phyloP scores from a whole-genome alignment of 2,113 vertebrate species.

The Muscicapa adusta region DNA sequence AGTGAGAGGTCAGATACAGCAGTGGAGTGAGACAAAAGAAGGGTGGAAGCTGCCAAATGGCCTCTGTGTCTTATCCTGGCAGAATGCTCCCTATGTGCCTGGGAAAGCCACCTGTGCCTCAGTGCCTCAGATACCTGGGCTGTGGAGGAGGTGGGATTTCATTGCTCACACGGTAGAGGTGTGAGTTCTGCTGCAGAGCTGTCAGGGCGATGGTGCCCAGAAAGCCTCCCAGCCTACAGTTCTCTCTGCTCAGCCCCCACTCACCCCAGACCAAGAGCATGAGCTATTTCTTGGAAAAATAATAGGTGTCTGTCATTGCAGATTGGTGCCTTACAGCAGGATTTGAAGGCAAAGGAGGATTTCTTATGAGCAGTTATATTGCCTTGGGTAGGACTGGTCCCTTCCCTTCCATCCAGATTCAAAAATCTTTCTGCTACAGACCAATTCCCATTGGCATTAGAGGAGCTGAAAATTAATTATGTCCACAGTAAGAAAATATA shows the following conservation, averaged over 20 bases:
- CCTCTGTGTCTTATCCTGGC: neutral
- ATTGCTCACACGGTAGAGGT: accelerated
- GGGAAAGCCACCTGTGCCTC: neutral
- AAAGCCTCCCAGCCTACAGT: neutral
- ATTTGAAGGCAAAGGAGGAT: neutral
- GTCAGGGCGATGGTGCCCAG: neutral
- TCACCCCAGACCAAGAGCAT: neutral
- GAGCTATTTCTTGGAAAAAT: neutral
- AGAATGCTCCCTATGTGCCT: neutral
- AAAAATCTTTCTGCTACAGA: neutral
- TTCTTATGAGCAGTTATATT: neutral
- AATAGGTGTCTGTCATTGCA: neutral
- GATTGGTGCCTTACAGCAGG: neutral
- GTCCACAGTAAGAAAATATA: neutral
- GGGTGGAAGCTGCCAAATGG: neutral
- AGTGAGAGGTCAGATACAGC: neutral
- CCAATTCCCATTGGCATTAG: neutral
- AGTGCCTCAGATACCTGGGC: neutral
- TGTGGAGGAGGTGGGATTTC: neutral
- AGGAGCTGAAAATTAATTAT: neutral
- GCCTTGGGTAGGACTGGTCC: neutral
- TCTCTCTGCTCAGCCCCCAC: accelerated
- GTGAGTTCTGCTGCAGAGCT: neutral
- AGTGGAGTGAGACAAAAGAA: neutral
- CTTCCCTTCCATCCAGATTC: neutral